Evolutionary conservation across 1,140 invertebrate genomes (phyloP), one percentile per base, ranked within the genome.

Genomic region (Anagrus nilaparvatae): DNA sequence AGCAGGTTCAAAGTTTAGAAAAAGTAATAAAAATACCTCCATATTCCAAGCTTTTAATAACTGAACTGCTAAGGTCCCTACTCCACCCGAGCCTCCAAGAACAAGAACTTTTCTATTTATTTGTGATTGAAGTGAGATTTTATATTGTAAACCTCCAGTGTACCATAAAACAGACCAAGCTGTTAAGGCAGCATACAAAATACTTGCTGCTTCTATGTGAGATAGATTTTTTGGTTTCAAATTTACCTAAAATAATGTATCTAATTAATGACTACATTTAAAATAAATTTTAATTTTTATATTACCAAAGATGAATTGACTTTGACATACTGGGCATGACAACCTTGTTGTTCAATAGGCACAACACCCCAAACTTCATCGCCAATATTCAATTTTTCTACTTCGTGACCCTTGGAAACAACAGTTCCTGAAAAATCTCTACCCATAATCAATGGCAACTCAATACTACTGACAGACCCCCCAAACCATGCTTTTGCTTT

Each of bases 81-180:
- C 87, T 14, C 91, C 90, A 9, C 93, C 93, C 35, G 91, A 81
- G 9, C 85, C 90, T 30, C 91, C 92, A 33, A 94, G 65, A 10
- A 97, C 76, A 13, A 97, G 66, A 13, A 90, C 75, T 50, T 75
- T 77, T 50, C 64, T 69, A 20, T 56, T 52, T 53, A 51, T 47
- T 63, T 55, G 55, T 48, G 47, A 60, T 45, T 54, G 13, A 4
- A 58, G 32, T 3, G 29, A 10, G 28, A 55, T 64, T 51, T 65
- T 64, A 27, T 69, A 65, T 44, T 59, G 63, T 21, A 81, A 55
- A 37, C 73, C 73, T n/a, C 79, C 81, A 20, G 76, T 77, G 34
- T 82, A 60, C 55, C 75, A 81, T 12, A 95, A 59, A 5, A 84
- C 84, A 18, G 81, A 78, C 80, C 84, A 91, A 18, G 84, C 83